Percentiles rank a stretch among this genome's conserved stretches.
phyloP scores from a whole-genome alignment of 23 tunicate species.

The Phallusia fumigata region DNA sequence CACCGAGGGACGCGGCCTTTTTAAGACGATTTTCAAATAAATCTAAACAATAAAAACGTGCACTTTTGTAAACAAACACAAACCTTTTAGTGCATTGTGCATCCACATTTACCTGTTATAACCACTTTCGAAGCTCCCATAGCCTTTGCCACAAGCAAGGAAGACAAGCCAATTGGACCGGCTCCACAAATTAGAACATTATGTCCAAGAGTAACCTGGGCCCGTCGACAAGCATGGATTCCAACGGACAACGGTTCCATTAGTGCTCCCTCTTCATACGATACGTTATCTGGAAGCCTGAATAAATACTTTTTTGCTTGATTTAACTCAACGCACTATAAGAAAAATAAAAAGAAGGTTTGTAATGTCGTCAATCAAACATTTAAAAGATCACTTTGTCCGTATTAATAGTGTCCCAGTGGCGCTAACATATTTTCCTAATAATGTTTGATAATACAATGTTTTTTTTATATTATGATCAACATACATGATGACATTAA shows the following conservation, averaged over 20 bases:
- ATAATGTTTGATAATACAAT: too few species aligned
- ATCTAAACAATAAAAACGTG: conserved; percentile 20
- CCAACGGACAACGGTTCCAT: conserved; percentile 99
- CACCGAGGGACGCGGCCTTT: conserved; percentile 78
- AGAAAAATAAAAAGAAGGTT: too few species aligned
- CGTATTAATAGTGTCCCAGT: background rate
- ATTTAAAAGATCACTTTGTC: background rate
- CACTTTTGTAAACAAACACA: background rate
- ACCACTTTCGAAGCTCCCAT: too few species aligned
- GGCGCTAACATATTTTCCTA: too few species aligned
- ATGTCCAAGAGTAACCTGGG: conserved; percentile 93
- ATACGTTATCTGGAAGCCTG: conserved; percentile 91
- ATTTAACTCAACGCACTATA: background rate
- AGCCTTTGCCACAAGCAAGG: conserved; percentile 83
- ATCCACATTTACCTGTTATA: conserved; percentile 68
- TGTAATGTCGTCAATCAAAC: background rate
- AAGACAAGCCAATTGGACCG: conserved; percentile 94
- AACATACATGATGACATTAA: too few species aligned
- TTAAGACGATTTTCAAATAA: conserved; percentile 70
- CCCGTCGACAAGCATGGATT: conserved; percentile 99
- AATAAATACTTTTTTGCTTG: background rate
- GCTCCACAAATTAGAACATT: conserved; percentile 94
- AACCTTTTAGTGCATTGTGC: background rate
- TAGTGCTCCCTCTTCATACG: conserved; percentile 96
- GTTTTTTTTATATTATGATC: too few species aligned